Base-by-base conservation (phyloP, 2,113 vertebrate genomes). In the Hydrochoerus hydrochaeris region DNA sequence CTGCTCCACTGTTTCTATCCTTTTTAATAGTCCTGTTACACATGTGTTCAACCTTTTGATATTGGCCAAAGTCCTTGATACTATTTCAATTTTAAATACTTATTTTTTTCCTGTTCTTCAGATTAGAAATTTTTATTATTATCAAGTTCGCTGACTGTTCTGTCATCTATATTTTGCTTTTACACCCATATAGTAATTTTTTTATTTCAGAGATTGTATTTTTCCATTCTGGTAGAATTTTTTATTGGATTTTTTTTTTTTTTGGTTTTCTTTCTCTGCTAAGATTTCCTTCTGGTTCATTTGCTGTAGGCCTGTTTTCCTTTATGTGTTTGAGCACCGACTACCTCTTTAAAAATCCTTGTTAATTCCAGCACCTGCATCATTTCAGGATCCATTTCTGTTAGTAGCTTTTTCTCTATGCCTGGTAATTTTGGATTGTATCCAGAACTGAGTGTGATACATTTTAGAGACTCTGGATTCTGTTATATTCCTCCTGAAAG, bases 91-190 rank as follows among this genome's bases (percentile, higher is more conserved):
- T 46, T 96, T 41, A 60, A 69, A 69, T 46, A 54, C 30, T 1
- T 90, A 63, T 80, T 97, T 87, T 85, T 54, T 91, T 41, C 69
- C 24, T 88, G 57, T 89, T 82, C 41, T 69, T 41, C 35, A 62
- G 35, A 32, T 80, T 77, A 30, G 57, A 30, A 8, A 60, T 75
- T 90, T 87, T 83, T 83, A 87, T 60, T 89, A 1, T 90, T 19
- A 88, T 87, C 17, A 41, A 19, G 10, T 35, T 96, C 73, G 75
- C 26, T 65, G 91, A 80, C 19, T 62, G 44, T 62, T 57, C 13
- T 22, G 58, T 83, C 35, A 52, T 24, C 14, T n/a, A 49, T 1
- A 71, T 24, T 90, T 77, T 78, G 14, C 10, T 96, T 54, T 63
- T 38, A 90, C 91, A 13, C 32, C 49, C 35, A 80, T 52, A 52